phyloP scores from a whole-genome alignment of 2,113 vertebrate species.

The Parus major region DNA sequence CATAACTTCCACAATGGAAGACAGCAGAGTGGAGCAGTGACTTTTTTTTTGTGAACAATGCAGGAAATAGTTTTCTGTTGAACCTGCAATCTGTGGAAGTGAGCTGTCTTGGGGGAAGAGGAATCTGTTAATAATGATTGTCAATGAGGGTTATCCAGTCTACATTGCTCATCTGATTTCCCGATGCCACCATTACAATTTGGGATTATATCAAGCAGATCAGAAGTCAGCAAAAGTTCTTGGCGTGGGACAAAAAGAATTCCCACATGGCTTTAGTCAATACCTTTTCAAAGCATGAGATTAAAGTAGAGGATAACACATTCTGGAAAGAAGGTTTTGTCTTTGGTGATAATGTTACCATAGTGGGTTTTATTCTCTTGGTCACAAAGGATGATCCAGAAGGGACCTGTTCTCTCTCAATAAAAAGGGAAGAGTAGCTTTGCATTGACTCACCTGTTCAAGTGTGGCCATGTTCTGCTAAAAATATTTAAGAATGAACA shows the following conservation, averaged over 20 bases:
- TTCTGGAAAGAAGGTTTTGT: background rate
- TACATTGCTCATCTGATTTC: background rate
- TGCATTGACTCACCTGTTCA: background rate
- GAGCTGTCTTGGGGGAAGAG: background rate
- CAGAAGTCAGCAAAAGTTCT: background rate
- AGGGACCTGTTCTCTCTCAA: background rate
- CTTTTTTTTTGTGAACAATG: background rate
- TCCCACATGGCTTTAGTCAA: background rate
- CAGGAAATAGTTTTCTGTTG: background rate
- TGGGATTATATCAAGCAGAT: background rate
- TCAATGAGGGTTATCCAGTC: background rate
- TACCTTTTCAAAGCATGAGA: background rate
- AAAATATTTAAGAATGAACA: too few species aligned
- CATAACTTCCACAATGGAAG: background rate
- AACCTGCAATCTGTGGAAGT: background rate
- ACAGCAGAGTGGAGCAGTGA: background rate
- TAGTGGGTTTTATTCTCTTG: background rate
- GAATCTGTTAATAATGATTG: background rate
- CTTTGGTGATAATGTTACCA: background rate
- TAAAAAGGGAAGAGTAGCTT: background rate
- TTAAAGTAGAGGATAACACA: background rate
- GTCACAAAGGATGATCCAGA: background rate
- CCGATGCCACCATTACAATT: background rate
- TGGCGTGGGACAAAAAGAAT: background rate
- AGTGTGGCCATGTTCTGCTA: background rate